phyloP scores from a whole-genome alignment of 2,888 invertebrate species.

The Melanchra persicariae region DNA sequence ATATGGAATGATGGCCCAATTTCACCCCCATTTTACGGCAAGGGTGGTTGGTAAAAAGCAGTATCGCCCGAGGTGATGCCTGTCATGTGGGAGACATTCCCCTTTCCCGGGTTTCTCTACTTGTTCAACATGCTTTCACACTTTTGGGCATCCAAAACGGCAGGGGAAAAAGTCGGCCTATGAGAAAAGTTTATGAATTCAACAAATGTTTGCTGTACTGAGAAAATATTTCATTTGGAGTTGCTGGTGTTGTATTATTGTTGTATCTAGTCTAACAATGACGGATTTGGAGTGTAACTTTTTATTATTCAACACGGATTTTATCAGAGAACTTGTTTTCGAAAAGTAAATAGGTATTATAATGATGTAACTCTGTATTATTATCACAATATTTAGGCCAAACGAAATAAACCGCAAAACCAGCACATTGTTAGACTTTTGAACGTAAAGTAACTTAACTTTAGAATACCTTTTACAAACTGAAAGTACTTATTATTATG shows the following conservation, averaged over 20 bases:
- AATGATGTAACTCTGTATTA: neutral
- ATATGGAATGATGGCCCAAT: slow-evolving; percentile 76
- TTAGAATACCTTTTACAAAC: neutral
- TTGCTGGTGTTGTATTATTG: slow-evolving; percentile 37
- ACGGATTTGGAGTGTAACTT: slow-evolving; percentile 19
- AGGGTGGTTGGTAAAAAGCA: slow-evolving; percentile 76
- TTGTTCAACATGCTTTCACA: slow-evolving; percentile 86
- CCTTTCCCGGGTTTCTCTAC: slow-evolving; percentile 75
- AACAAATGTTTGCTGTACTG: slow-evolving; percentile 69
- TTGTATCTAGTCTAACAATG: slow-evolving; percentile 35
- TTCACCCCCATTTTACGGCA: slow-evolving; percentile 72
- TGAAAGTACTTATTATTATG: neutral
- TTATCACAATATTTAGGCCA: neutral
- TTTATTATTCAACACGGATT: slow-evolving; percentile 10
- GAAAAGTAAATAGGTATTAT: neutral
- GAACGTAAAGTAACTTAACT: neutral
- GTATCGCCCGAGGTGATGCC: slow-evolving; percentile 79
- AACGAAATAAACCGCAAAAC: neutral
- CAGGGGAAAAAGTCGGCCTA: slow-evolving; percentile 70
- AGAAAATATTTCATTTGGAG: slow-evolving; percentile 58
- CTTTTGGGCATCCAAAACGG: slow-evolving; percentile 78
- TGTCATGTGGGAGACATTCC: slow-evolving; percentile 81
- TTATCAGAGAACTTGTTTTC: slow-evolving; percentile 2
- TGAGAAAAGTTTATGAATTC: slow-evolving; percentile 76
- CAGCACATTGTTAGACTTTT: neutral